A percentile compares a stretch with the other conserved stretches of the same genome.
phyloP scores from a whole-genome alignment of 2,888 invertebrate genomes.

The Andrena marginata region DNA sequence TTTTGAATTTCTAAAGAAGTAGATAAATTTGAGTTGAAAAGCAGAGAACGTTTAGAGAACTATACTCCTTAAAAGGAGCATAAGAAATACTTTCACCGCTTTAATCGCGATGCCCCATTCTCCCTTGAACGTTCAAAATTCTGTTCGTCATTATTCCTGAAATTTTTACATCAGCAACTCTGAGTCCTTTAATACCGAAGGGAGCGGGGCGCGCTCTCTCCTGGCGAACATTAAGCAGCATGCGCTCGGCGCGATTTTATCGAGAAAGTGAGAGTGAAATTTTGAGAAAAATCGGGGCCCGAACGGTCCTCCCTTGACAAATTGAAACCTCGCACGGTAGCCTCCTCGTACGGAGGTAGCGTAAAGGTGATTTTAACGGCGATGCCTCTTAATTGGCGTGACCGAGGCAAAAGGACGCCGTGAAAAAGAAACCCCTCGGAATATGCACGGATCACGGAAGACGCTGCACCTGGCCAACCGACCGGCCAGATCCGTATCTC shows the following conservation, averaged over 20 bases:
- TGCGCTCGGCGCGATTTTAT: not conserved
- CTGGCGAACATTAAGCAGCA: not conserved
- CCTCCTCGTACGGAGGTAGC: constrained; percentile 51
- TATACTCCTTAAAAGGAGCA: no score
- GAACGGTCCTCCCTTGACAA: constrained; percentile 59
- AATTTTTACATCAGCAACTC: not conserved
- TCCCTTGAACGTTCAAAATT: no score
- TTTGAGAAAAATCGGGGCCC: constrained; percentile 20
- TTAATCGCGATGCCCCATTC: no score
- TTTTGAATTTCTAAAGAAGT: no score
- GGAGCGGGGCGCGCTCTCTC: not conserved
- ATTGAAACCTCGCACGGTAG: constrained; percentile 73
- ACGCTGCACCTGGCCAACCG: constrained; percentile 70
- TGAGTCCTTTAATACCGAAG: not conserved
- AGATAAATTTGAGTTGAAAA: no score
- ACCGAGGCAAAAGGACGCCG: constrained; percentile 71
- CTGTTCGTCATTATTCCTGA: no score
- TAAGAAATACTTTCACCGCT: no score
- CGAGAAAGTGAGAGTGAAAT: constrained; percentile 48
- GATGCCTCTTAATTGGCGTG: constrained; percentile 79
- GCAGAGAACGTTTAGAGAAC: no score
- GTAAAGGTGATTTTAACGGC: constrained; percentile 77
- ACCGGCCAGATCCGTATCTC: constrained; percentile 75
- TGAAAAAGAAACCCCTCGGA: constrained; percentile 68
- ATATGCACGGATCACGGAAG: constrained; percentile 71